Percentiles rank a stretch among this genome's conserved stretches.
These are phyloP conservation scores for Telenomus remus DNA, from an alignment of 1,140 invertebrate species.

Conservation along the genomic window DNA sequence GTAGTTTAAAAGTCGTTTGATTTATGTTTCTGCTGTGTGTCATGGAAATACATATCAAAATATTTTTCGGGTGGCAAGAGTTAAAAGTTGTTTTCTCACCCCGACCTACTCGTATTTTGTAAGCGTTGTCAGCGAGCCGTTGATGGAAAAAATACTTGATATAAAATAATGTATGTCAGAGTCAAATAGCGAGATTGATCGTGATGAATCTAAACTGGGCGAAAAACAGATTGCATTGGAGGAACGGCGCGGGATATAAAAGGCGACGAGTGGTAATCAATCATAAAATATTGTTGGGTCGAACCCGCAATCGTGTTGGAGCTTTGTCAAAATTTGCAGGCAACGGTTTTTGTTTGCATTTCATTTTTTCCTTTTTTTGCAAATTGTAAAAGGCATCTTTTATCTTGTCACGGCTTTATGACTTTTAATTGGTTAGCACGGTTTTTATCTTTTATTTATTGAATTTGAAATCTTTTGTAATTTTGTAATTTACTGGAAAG, in stretches of 20 bases:
- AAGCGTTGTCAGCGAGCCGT: slow-evolving; percentile 7
- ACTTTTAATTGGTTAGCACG: no score
- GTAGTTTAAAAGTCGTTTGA: no score
- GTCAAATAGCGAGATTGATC: slow-evolving; percentile 29
- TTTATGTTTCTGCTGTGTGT: no score
- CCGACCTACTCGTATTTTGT: not conserved
- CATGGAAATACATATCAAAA: no score
- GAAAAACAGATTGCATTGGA: slow-evolving; percentile 6
- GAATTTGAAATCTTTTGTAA: no score
- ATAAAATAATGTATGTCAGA: slow-evolving; percentile 33
- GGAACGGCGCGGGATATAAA: slow-evolving; percentile 3
- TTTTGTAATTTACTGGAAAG: no score
- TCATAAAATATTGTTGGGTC: slow-evolving; percentile 32
- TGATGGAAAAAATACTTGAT: slow-evolving; percentile 20
- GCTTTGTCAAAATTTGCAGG: slow-evolving; percentile 21
- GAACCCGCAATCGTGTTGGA: slow-evolving; percentile 39
- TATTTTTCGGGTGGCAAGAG: not conserved
- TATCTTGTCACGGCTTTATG: no score
- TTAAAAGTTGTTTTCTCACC: not conserved
- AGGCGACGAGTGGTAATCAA: slow-evolving; percentile 27
- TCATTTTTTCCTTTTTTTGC: no score
- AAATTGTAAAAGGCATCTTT: not conserved
- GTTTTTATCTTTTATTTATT: not conserved
- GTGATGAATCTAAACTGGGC: slow-evolving; percentile 17
- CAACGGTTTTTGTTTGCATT: no score